A percentile compares a stretch with the other conserved stretches of the same genome.
Conservation (phyloP, 1,140 invertebrate genomes). For the Doryteuthis pealeii region DNA sequence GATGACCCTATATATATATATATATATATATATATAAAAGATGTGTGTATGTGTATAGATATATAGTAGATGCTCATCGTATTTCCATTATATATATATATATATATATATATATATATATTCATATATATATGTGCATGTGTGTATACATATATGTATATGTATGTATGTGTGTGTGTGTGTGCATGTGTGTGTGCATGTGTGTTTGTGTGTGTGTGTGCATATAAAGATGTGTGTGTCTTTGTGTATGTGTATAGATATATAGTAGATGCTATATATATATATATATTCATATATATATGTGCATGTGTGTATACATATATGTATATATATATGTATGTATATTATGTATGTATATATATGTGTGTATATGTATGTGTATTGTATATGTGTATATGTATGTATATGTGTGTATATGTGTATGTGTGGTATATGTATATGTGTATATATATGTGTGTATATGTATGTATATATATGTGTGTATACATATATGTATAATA, state of each 20-base stretch:
- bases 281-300: neutral
- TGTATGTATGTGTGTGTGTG: neutral
- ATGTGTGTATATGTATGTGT: neutral
- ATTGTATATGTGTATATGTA: neutral
- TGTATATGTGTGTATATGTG: no score
- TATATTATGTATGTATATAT: slow-evolving; percentile 2
- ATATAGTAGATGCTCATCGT: neutral
- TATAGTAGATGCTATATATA: no score
- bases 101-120: neutral
- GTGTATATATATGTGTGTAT: no score
- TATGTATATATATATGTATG: slow-evolving; percentile 4
- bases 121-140: neutral
- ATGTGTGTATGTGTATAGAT: neutral
- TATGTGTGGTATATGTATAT: no score
- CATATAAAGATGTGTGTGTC: no score
- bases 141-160: neutral
- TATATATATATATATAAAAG: neutral
- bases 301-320: neutral
- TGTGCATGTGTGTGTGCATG: neutral
- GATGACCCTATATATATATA: neutral
- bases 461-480: no score
- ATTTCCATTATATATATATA: no score
- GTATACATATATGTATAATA: no score
- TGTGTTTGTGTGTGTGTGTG: no score
- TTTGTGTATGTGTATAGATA: no score